Percentiles rank a stretch among this genome's conserved stretches.
These are phyloP conservation scores for Ptiloglossa arizonensis DNA, from an alignment of 1,140 invertebrate genomes.

Conservation along the genomic window DNA sequence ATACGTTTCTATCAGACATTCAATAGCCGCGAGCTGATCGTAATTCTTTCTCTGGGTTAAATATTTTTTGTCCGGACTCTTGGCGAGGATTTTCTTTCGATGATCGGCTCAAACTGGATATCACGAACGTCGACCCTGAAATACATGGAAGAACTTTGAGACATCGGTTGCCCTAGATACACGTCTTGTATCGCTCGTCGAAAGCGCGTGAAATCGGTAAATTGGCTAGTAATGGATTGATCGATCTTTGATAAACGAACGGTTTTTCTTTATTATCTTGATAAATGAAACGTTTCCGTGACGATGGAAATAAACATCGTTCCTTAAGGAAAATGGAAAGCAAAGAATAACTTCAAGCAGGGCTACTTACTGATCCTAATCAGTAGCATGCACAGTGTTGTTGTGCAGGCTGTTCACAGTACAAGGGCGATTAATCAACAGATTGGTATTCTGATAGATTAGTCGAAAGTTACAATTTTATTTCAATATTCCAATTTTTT, in stretches of 20 bases:
- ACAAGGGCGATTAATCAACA: too few species aligned
- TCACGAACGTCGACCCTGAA: neutral
- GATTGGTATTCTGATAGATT: too few species aligned
- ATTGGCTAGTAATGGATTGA: slow-evolving; percentile 39
- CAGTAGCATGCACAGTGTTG: too few species aligned
- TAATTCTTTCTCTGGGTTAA: slow-evolving; percentile 46
- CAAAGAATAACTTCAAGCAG: neutral
- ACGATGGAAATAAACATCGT: neutral
- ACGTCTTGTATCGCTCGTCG: neutral
- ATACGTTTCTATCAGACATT: slow-evolving; percentile 58
- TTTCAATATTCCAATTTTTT: too few species aligned
- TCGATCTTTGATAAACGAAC: slow-evolving; percentile 31
- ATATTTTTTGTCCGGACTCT: neutral
- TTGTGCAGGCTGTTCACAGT: too few species aligned
- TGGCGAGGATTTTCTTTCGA: slow-evolving; percentile 6
- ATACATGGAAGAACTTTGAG: neutral
- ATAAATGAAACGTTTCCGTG: slow-evolving; percentile 19
- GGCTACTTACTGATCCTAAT: too few species aligned
- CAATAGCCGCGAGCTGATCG: slow-evolving; percentile 62
- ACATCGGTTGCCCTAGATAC: neutral
- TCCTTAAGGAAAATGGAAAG: neutral
- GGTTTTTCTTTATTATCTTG: neutral
- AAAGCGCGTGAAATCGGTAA: slow-evolving; percentile 8
- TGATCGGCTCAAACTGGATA: slow-evolving; percentile 18
- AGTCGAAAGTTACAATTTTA: too few species aligned